Percentiles rank a stretch among this genome's conserved stretches.
Conservation (phyloP, 2,888 invertebrate genomes). For the Gasteruption jaculator region DNA sequence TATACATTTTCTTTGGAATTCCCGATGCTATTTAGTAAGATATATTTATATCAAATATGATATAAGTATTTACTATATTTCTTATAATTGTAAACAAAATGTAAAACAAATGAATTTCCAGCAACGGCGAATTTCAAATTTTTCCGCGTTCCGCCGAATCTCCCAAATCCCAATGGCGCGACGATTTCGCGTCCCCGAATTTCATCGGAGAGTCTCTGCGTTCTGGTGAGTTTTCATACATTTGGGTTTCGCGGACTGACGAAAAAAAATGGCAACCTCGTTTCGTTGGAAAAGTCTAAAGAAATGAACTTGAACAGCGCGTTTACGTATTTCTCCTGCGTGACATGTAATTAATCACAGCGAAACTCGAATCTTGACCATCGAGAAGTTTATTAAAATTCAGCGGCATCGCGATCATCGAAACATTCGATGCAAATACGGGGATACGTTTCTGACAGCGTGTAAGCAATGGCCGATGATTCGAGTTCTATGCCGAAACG, state of each 20-base stretch:
- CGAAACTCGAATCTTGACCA: slow-evolving; percentile 15
- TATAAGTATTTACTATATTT: too few relatives aligned
- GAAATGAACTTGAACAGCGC: slow-evolving; percentile 20
- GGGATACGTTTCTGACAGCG: slow-evolving; percentile 46
- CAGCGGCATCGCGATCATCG: slow-evolving; percentile 9
- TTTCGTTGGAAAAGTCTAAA: slow-evolving; percentile 27
- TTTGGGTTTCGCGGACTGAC: slow-evolving; percentile 7
- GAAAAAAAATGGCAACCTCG: slow-evolving; percentile 32
- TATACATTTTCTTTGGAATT: too few relatives aligned
- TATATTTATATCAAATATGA: too few relatives aligned
- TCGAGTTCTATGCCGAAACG: slow-evolving; percentile 41
- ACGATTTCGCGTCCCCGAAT: too few relatives aligned
- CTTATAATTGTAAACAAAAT: too few relatives aligned
- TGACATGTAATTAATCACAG: slow-evolving; percentile 35
- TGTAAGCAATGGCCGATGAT: slow-evolving; percentile 48
- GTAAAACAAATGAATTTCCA: too few relatives aligned
- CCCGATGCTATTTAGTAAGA: too few relatives aligned
- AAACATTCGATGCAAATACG: slow-evolving; percentile 32
- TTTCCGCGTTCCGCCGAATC: too few relatives aligned
- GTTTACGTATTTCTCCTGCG: slow-evolving; percentile 18
- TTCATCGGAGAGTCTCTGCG: too few relatives aligned
- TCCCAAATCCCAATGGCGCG: too few relatives aligned
- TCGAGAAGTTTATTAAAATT: slow-evolving; percentile 12
- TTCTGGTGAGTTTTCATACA: neutral
- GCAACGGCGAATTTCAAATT: too few relatives aligned